Percentiles rank a stretch among this genome's conserved stretches.
Conservation (phyloP, 2,113 vertebrate species). For the Pogona vitticeps region DNA sequence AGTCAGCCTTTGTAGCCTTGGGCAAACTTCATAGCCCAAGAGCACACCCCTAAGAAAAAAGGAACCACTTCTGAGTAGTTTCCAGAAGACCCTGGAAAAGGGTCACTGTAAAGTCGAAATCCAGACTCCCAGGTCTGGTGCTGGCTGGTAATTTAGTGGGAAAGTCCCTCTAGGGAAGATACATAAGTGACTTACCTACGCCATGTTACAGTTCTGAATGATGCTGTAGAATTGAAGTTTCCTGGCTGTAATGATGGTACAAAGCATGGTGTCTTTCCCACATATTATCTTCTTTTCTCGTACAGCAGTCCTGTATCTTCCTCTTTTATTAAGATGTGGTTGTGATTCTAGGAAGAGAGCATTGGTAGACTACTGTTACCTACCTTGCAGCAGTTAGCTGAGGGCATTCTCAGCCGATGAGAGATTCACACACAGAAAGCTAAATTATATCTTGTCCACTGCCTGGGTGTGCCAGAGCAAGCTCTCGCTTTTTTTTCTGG, state of each 20-base stretch:
- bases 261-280: not conserved
- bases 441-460: slow-evolving; percentile 24
- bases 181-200: not conserved
- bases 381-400: not conserved
- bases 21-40: too few species aligned
- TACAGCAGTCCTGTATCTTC: not conserved
- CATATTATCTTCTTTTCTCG: not conserved
- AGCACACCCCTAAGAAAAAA: too few species aligned
- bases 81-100: too few species aligned
- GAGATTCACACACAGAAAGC: slow-evolving; percentile 15
- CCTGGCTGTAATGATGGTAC: not conserved
- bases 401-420: not conserved
- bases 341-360: not conserved
- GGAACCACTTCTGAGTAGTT: too few species aligned
- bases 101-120: too few species aligned
- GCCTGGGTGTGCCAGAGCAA: slow-evolving; percentile 3
- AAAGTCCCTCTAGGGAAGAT: not conserved
- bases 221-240: not conserved
- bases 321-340: not conserved
- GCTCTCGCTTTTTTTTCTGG: not conserved
- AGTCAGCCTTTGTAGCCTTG: too few species aligned
- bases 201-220: too few species aligned
- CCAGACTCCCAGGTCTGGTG: too few species aligned
- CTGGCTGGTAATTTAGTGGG: not conserved
- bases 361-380: not conserved